phyloP scores from a whole-genome alignment of 2,797 vertebrate species.

The Muscicapa striata region DNA sequence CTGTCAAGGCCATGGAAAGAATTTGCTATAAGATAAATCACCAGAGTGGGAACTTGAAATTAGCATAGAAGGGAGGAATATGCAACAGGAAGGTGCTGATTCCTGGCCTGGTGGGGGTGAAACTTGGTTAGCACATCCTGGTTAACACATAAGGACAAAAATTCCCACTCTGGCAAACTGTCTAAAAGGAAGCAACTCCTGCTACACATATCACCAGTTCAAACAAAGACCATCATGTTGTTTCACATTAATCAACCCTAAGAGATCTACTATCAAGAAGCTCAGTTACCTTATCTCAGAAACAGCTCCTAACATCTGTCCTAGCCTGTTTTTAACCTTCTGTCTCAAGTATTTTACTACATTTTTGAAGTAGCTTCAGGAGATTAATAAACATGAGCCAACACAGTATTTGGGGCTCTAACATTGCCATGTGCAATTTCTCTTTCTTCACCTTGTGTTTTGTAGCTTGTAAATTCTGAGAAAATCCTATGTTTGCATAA shows the following conservation, averaged over 20 bases:
- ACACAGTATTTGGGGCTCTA: neutral
- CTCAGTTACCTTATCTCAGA: neutral
- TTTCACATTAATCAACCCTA: neutral
- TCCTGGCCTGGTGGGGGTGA: accelerated
- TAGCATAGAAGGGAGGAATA: neutral
- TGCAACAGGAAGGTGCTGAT: neutral
- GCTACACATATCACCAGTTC: too few relatives aligned
- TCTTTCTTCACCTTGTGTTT: neutral
- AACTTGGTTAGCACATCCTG: neutral
- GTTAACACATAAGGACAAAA: neutral
- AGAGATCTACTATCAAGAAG: neutral
- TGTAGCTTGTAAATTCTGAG: neutral
- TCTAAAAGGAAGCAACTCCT: neutral
- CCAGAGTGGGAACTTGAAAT: neutral
- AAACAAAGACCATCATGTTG: neutral
- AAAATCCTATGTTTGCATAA: neutral
- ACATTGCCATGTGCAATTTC: neutral
- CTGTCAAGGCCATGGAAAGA: neutral
- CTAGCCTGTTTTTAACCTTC: neutral
- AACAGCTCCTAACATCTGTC: accelerated
- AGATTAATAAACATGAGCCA: neutral
- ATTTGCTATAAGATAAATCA: neutral
- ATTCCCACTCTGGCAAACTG: neutral
- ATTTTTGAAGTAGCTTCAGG: neutral
- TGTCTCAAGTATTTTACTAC: neutral